Evolutionary conservation across 2,888 invertebrate species (phyloP).

Genomic region (Leptarthrus brevirostris): DNA sequence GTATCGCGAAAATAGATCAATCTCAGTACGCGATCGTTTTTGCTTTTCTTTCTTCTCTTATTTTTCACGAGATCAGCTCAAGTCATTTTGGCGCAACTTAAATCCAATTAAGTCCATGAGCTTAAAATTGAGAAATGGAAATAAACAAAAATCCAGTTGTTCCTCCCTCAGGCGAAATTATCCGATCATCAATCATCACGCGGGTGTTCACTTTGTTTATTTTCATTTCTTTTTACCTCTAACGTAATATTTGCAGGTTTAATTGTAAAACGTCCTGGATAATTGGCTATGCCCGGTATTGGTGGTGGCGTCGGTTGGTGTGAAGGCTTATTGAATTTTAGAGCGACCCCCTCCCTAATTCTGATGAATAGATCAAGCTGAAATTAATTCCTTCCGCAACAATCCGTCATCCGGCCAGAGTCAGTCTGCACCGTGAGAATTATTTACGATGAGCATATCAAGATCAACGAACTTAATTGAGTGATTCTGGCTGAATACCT

Average conservation of each 20-base stretch:
- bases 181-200: constrained; percentile 10
- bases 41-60: no score
- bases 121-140: neutral
- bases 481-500: no score
- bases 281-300: no score
- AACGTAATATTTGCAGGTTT: no score
- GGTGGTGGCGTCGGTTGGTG: no score
- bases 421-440: constrained; percentile 17
- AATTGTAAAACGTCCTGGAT: no score
- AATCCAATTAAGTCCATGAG: no score
- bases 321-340: no score
- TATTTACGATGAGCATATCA: neutral
- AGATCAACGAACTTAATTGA: neutral
- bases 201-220: neutral
- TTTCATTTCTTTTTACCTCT: no score
- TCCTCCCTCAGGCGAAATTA: constrained; percentile 12
- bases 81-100: neutral
- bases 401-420: neutral
- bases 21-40: neutral
- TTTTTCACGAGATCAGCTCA: constrained; percentile 15
- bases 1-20: constrained; percentile 12
- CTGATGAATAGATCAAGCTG: neutral
- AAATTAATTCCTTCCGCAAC: constrained; percentile 20
- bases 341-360: neutral
- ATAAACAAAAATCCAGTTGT: constrained; percentile 6